Base-by-base conservation (phyloP, 2,797 vertebrate species). In the Hyperoplus lanceolatus region DNA sequence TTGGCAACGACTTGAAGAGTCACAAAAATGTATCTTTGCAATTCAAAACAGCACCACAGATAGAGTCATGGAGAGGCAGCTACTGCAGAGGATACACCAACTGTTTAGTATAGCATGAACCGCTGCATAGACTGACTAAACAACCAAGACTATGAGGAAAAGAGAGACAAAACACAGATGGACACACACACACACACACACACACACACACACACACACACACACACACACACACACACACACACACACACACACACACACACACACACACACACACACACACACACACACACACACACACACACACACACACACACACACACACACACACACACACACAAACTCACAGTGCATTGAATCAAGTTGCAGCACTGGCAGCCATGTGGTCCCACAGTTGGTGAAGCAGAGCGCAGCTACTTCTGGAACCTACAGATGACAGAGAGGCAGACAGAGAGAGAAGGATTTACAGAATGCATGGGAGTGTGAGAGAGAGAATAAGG, bases 281-380 rank as follows among this genome's bases (percentile, higher is more conserved):
- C n/a, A 72, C 75, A 91, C 89, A 92, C 68, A 90, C 89, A 45
- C 29, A 29, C 29, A 29, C 59, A 70, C 49, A 79, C 12, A 73
- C 16, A 81, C 16, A 1, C 8, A 48, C 36, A 64, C 10, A 70
- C 38, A 21, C 12, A 57, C 8, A 45, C 12, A 56, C 1, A 39
- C 18, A 46, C 53, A 72, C 8, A 61, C 6, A 62, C 9, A 67
- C 13, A 72, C 14, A 75, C 1, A 21, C 69, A 67, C n/a, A 72
- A 75, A 91, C 89, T 92, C 68, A 90, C 89, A 45, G 63, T 70
- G 82, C 57, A 53, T 56, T 53, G 79, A 78, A 76, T 92, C 86
- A 91, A 72, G 76, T 70, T 5, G 74, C 66, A 68, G 77, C 63
- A 39, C 45, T 15, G 69, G 74, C 48, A 74, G 83, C 89, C 90